Base-by-base conservation (phyloP, 1,140 invertebrate genomes). In the Camponotus pennsylvanicus region DNA sequence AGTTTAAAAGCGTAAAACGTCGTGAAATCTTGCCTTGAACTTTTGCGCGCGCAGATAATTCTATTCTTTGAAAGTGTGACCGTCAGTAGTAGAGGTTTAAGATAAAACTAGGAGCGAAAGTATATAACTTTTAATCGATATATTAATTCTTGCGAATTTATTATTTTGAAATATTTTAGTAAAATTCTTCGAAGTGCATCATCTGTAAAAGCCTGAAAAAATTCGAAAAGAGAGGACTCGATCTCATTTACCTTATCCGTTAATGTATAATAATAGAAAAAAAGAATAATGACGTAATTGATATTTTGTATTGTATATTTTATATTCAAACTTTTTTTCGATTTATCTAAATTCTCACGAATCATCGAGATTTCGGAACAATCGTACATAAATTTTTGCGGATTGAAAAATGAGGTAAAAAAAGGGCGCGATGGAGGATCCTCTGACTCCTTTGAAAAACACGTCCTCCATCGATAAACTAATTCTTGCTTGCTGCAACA, bases 401-500 rank as follows among this genome's bases (percentile, higher is more conserved):
- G 15, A 7, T 18, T 49, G 3, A 8, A 55, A 71, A 45, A 11
- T 9, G 40, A 37, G 11, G 37, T 9, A 6, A 42, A 21, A 27
- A 27, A 55, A 69, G 55, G 11, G 34, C 13, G n/a, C 34, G 34
- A 18, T 37, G 64, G n/a, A 67, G 4, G 15, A 52, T 1, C 49
- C 49, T 15, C 45, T 13, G 13, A 57, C 9, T 3, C 34, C 9
- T 55, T 37, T 42, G 52, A 9, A 37, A 86, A 57, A 67, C 45
- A 21, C n/a, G 67, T 73, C 66, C 49, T 52, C 18, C 37, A 13
- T 21, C 15, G 37, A 76, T 37, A n/a, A 18, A 82, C 61, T 89
- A 89, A 90, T 87, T 27, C 27, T 34, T 67, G 57, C 40, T 86
- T 57, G 37, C 8, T 42, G 34, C 15, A 64, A 69, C 67, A 73